A percentile compares a stretch with the other conserved stretches of the same genome.
Evolutionary conservation across 2,888 invertebrate genomes (phyloP).

Genomic region (Amphiduros pacificus): DNA sequence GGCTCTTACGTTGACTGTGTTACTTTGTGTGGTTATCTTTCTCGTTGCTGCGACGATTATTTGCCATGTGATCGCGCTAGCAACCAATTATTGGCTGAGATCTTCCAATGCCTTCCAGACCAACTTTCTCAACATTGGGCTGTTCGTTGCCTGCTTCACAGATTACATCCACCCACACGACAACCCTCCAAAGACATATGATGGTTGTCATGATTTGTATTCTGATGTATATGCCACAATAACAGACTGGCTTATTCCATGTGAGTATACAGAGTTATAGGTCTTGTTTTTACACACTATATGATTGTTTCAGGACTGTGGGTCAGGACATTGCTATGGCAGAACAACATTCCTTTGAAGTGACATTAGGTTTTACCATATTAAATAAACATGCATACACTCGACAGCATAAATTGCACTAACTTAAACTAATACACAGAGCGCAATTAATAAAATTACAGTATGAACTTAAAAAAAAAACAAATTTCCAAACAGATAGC

Average conservation of each 20-base stretch:
- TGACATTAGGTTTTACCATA: too few relatives aligned
- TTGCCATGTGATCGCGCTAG: constrained; percentile 33
- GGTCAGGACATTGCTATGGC: neutral
- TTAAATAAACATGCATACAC: too few relatives aligned
- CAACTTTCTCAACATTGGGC: constrained; percentile 34
- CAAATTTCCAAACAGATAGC: too few relatives aligned
- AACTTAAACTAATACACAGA: too few relatives aligned
- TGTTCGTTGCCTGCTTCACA: constrained; percentile 34
- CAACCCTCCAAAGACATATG: constrained; percentile 22
- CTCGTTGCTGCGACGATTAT: constrained; percentile 27
- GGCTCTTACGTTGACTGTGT: constrained; percentile 13
- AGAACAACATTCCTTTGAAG: too few relatives aligned
- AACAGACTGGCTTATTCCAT: constrained; percentile 34
- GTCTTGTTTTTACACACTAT: too few relatives aligned
- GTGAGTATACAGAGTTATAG: too few relatives aligned
- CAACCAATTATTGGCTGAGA: constrained; percentile 31
- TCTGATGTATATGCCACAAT: constrained; percentile 30
- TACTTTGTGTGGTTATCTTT: constrained; percentile 25
- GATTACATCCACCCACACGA: constrained; percentile 33
- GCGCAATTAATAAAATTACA: too few relatives aligned
- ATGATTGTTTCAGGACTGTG: neutral
- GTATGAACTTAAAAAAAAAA: too few relatives aligned
- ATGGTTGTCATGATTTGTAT: constrained; percentile 31
- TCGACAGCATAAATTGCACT: too few relatives aligned
- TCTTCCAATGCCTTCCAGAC: constrained; percentile 17